Conservation (phyloP, 2,797 vertebrate species). For the Darevskia mixta region DNA sequence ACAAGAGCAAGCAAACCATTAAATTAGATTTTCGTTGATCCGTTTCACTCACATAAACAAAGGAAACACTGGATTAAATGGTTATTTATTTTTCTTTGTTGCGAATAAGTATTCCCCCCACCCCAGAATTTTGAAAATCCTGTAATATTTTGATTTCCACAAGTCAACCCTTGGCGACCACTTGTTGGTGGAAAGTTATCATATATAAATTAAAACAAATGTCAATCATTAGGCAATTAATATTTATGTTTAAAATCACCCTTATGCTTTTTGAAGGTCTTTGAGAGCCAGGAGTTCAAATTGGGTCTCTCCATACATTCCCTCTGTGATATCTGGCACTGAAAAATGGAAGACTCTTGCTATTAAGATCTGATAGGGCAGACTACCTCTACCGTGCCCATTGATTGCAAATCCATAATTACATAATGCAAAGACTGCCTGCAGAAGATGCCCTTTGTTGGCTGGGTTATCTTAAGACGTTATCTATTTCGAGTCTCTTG, state of each 20-base stretch:
- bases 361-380: background rate
- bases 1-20: background rate
- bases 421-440: background rate
- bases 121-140: background rate
- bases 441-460: background rate
- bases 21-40: constrained; percentile 1
- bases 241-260: background rate
- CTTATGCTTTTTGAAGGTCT: background rate
- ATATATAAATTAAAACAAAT: background rate
- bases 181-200: background rate
- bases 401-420: background rate
- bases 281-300: background rate
- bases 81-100: background rate
- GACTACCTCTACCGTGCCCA: background rate
- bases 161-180: too few species aligned
- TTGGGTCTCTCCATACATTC: background rate
- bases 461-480: background rate
- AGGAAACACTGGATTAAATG: background rate
- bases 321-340: background rate
- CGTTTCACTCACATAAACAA: constrained; percentile 9
- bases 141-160: background rate
- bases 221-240: background rate
- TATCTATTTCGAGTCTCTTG: background rate
- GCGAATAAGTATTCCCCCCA: background rate
- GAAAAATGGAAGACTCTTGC: background rate